Evolutionary conservation across 2,113 vertebrate species (phyloP), one percentile per base, ranked within the genome.

Genomic region (Holacanthus passer): DNA sequence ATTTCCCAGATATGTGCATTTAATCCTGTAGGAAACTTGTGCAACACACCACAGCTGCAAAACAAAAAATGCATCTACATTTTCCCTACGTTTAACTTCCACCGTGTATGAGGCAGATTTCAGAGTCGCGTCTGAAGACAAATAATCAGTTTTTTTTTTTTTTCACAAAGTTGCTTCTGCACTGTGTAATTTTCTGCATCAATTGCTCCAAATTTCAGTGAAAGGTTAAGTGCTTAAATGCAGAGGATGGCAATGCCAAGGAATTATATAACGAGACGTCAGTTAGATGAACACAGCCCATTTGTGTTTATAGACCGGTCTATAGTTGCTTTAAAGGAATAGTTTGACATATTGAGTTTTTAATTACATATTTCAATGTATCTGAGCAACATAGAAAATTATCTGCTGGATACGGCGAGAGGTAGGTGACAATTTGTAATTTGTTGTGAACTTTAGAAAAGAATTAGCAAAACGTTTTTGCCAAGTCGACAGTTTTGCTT

Each of bases 131-230:
- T 53, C 68, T 35, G n/a, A 7, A 48, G 35, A 83, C 19, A 39
- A 62, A 56, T 71, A 24, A 63, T 59, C 39, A 14, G 35, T 53
- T 43, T 67, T 52, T 45, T 1, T 52, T 32, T 1, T 7, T 10
- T 43, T 71, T 17, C 47, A 27, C 3, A 62, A 63, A 74, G 32
- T 83, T 74, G 60, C 59, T 52, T 77, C 73, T 76, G 22, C 31
- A 52, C 66, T 77, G 24, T 88, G 47, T 59, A 88, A 87, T 87
- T 90, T 90, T 62, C 82, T 50, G 55, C 80, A 85, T 71, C 65
- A 69, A 27, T 79, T 77, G 31, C 58, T 82, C 47, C 83, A 89
- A 89, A 88, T 88, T 88, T 76, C 73, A 83, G 77, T 27, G 70
- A 70, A 71, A 70, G 58, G 81, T 79, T 88, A 81, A 74, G 81